Evolutionary conservation across 2,888 invertebrate species (phyloP).

Genomic region (Biston stratarius): DNA sequence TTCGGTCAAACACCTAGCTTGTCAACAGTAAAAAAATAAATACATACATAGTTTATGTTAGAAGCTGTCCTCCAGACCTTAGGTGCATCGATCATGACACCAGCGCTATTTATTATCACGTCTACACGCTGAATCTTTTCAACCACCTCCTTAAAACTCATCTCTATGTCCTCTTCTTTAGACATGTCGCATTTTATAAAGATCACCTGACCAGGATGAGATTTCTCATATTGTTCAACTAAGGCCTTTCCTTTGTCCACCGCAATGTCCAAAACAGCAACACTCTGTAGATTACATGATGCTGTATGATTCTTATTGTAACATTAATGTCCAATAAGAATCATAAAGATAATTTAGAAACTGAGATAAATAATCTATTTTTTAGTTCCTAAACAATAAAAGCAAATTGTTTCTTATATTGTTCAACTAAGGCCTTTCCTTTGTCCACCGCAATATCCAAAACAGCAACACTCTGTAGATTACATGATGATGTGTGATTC

Average conservation of each 20-base stretch:
- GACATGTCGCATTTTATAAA: slow-evolving; percentile 35
- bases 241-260: slow-evolving; percentile 34
- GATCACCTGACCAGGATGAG: slow-evolving; percentile 17
- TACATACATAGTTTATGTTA: slow-evolving; percentile 53
- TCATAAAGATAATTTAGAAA: too few species aligned
- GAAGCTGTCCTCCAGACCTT: slow-evolving; percentile 49
- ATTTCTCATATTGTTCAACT: slow-evolving; percentile 41
- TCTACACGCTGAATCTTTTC: slow-evolving; percentile 49
- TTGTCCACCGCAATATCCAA: slow-evolving; percentile 32
- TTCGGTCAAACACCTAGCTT: too few species aligned
- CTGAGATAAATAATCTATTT: too few species aligned
- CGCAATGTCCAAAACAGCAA: slow-evolving; percentile 52
- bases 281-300: slow-evolving; percentile 46
- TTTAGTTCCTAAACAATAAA: too few species aligned
- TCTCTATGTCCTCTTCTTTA: slow-evolving; percentile 46
- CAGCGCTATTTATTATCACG: slow-evolving; percentile 58
- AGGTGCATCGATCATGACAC: slow-evolving; percentile 53
- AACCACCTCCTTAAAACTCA: slow-evolving; percentile 48
- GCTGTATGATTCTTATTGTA: too few species aligned
- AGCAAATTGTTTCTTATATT: slow-evolving; percentile 33
- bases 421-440: slow-evolving; percentile 41
- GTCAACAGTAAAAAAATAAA: too few species aligned
- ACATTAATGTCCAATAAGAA: too few species aligned
- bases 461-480: slow-evolving; percentile 56
- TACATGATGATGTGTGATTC: too few species aligned